Percentiles rank a stretch among this genome's conserved stretches.
Evolutionary conservation across 2,888 invertebrate genomes (phyloP).

Genomic region (Epinotia demarniana): DNA sequence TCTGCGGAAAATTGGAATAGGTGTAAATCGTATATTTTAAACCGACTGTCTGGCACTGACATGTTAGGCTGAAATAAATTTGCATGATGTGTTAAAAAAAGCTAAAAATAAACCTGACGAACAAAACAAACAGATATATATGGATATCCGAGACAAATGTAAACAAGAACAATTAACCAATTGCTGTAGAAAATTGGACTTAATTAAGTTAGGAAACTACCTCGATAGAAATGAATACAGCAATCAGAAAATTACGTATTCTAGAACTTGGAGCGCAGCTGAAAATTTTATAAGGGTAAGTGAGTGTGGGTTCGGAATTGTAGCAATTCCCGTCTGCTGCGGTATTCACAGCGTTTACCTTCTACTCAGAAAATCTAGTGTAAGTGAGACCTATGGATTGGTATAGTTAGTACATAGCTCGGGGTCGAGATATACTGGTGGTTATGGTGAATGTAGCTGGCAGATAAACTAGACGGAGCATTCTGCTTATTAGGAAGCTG

Average conservation of each 20-base stretch:
- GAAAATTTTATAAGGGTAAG: slow-evolving; percentile 11
- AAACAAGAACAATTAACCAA: slow-evolving; percentile 34
- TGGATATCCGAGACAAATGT: neutral
- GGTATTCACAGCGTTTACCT: neutral
- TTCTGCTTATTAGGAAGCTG: slow-evolving; percentile 76
- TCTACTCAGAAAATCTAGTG: neutral
- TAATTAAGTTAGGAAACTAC: slow-evolving; percentile 21
- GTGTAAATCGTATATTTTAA: slow-evolving; percentile 8
- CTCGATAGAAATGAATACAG: slow-evolving; percentile 20
- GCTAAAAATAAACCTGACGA: neutral
- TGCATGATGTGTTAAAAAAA: slow-evolving; percentile 26
- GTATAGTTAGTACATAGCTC: neutral
- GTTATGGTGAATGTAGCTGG: neutral
- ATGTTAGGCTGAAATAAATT: slow-evolving; percentile 25
- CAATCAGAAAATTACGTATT: slow-evolving; percentile 22
- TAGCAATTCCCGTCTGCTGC: slow-evolving; percentile 26
- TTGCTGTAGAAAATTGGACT: slow-evolving; percentile 29
- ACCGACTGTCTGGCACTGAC: slow-evolving; percentile 15
- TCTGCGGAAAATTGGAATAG: neutral
- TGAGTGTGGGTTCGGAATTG: slow-evolving; percentile 41
- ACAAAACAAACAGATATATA: neutral
- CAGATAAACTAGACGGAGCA: slow-evolving; percentile 34
- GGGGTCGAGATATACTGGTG: neutral
- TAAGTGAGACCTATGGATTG: neutral
- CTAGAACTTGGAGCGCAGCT: slow-evolving; percentile 14